Percentiles rank a stretch among this genome's conserved stretches.
phyloP scores from a whole-genome alignment of 2,888 invertebrate species.

The Lysandra bellargus region DNA sequence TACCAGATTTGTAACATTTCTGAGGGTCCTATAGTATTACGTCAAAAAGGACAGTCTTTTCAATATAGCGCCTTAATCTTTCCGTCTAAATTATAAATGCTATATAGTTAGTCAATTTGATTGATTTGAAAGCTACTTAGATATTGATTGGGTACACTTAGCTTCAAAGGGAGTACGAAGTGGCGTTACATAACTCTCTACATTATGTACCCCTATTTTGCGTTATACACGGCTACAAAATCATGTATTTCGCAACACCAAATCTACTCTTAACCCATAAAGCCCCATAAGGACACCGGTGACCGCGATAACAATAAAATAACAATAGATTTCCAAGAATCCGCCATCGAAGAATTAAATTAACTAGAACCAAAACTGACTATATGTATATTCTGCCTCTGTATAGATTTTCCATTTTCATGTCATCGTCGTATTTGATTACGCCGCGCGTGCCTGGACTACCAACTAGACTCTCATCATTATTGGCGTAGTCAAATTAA shows the following conservation, averaged over 20 bases:
- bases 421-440: not conserved
- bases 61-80: no score
- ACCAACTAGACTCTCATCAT: not conserved
- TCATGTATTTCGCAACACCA: no score
- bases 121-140: not conserved
- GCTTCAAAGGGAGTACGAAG: not conserved
- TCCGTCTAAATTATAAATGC: no score
- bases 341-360: no score
- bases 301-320: no score
- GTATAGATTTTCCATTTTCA: not conserved
- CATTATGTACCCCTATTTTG: not conserved
- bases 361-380: not conserved
- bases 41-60: no score
- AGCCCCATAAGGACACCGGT: no score
- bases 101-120: no score
- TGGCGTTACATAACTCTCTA: not conserved
- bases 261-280: not conserved
- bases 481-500: not conserved
- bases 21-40: no score
- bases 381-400: not conserved
- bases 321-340: no score
- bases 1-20: no score
- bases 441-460: not conserved
- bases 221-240: not conserved
- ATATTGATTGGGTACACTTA: not conserved